phyloP scores from a whole-genome alignment of 2,888 invertebrate species.

The Drosophila robusta region DNA sequence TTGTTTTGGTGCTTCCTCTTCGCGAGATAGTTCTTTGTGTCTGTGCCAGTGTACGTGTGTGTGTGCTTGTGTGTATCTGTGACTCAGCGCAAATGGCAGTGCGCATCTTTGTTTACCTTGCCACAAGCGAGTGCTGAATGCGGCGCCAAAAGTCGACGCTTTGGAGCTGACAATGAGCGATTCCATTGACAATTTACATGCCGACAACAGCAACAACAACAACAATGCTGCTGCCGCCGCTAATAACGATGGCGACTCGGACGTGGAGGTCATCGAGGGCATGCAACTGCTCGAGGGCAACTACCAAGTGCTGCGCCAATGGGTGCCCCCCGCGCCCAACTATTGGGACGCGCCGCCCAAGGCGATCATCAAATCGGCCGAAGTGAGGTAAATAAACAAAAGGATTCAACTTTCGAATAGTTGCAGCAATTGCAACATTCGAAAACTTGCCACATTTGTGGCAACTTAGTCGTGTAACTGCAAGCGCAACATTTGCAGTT shows the following conservation, averaged over 20 bases:
- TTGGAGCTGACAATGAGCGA: slow-evolving; percentile 65
- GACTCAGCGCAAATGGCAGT: slow-evolving; percentile 73
- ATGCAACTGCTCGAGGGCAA: slow-evolving; percentile 85
- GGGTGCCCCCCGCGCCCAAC: slow-evolving; percentile 85
- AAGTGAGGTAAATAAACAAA: slow-evolving; percentile 82
- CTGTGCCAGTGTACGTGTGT: slow-evolving; percentile 25
- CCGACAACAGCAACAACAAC: slow-evolving; percentile 61
- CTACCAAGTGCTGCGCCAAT: slow-evolving; percentile 84
- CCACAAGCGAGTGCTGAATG: slow-evolving; percentile 44
- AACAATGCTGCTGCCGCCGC: slow-evolving; percentile 66
- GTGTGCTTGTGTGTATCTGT: slow-evolving; percentile 34
- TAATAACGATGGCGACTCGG: slow-evolving; percentile 79
- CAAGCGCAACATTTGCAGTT: slow-evolving; percentile 21
- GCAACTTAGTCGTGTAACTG: slow-evolving; percentile 44
- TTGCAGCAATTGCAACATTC: slow-evolving; percentile 1
- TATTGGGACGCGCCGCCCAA: slow-evolving; percentile 85
- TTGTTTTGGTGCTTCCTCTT: slow-evolving; percentile 54
- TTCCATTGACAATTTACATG: slow-evolving; percentile 75
- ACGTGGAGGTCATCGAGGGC: slow-evolving; percentile 84
- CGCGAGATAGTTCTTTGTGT: slow-evolving; percentile 60
- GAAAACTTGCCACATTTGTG: neutral
- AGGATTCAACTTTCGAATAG: neutral
- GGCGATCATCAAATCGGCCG: slow-evolving; percentile 84
- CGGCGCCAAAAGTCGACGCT: slow-evolving; percentile 57
- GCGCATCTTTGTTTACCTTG: slow-evolving; percentile 70